Base-by-base conservation (phyloP, 2,797 vertebrate genomes). In the Sarcoramphus papa region DNA sequence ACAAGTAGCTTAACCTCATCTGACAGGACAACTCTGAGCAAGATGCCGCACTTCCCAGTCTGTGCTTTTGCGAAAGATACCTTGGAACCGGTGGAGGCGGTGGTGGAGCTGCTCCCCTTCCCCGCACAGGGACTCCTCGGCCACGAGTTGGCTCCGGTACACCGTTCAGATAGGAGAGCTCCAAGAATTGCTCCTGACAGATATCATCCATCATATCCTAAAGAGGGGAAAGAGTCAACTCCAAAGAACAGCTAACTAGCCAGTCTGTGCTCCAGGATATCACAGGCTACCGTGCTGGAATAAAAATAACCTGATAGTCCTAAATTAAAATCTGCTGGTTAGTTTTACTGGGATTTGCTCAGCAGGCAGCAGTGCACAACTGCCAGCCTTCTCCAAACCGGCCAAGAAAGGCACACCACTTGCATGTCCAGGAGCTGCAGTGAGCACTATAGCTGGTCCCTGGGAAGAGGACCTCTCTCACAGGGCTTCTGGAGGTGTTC, bases 181-280 rank as follows among this genome's bases (percentile, higher is more conserved):
- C 99, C 98, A 99, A 98, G 96, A 99, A 99, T 4, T 98, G 99
- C 50, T 99, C 99, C 79, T 99, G 99, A 95, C 99, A 99, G 96
- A 99, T 99, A 59, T 99, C 99, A 91, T 99, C 99, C 99, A 99
- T 99, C 99, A 99, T 99, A 80, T 99, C 99, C 99, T 99, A 93
- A 47, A 82, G 24, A 92, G 47, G 19, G 64, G 67, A 56, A 30
- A 88, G 43, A 93, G 68, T 72, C 77, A 70, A 12, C 12, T 79
- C 68, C 54, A 54, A 43, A 25, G 33, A 62, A 40, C 53, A 54
- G 72, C 60, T 22, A 93, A 72, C 53, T 62, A 60, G 76, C 28
- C n/a, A 82, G 28, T 17, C 93, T 56, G 59, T 28, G 51, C 81
- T 82, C 40, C 41, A n/a, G 93, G 94, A 19, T 30, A 53, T 35